Conservation (phyloP, 2,888 invertebrate species). For the Pollenia amentaria region DNA sequence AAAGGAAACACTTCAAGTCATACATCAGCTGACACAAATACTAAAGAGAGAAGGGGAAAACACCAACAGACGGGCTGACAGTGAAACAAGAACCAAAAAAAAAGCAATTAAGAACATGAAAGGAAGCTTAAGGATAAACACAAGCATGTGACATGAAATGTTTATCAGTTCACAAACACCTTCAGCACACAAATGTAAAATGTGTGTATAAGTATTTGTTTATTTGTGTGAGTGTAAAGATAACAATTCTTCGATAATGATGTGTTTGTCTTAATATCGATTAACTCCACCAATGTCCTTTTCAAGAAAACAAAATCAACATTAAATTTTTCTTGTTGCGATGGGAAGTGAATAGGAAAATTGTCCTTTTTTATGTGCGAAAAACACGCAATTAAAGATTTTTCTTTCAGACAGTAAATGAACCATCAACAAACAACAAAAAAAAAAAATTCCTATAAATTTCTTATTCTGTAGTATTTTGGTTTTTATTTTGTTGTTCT, state of each 20-base stretch:
- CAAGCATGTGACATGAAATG: slow-evolving; percentile 83
- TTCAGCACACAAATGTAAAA: slow-evolving; percentile 36
- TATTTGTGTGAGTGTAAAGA: slow-evolving; percentile 30
- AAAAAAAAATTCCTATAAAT: slow-evolving; percentile 71
- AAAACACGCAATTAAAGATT: slow-evolving; percentile 70
- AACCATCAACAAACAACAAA: slow-evolving; percentile 60
- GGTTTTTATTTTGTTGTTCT: slow-evolving; percentile 18
- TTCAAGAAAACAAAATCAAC: slow-evolving; percentile 22
- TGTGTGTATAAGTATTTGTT: background rate
- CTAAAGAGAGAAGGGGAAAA: slow-evolving; percentile 47
- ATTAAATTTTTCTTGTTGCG: slow-evolving; percentile 23
- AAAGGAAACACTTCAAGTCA: slow-evolving; percentile 61
- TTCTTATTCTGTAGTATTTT: slow-evolving; percentile 75
- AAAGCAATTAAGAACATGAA: slow-evolving; percentile 85
- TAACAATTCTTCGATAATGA: slow-evolving; percentile 72
- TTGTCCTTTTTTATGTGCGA: slow-evolving; percentile 57
- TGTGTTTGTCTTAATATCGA: slow-evolving; percentile 73
- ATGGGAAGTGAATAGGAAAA: slow-evolving; percentile 37
- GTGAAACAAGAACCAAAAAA: slow-evolving; percentile 75
- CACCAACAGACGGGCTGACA: slow-evolving; percentile 56
- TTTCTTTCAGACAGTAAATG: slow-evolving; percentile 63
- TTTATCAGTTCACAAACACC: slow-evolving; percentile 76
- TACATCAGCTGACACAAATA: slow-evolving; percentile 54
- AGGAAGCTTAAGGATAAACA: slow-evolving; percentile 83
- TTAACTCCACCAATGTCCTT: slow-evolving; percentile 61